Evolutionary conservation across 2,888 invertebrate genomes (phyloP), one percentile per base, ranked within the genome.

Genomic region (Palloptera scutellata): DNA sequence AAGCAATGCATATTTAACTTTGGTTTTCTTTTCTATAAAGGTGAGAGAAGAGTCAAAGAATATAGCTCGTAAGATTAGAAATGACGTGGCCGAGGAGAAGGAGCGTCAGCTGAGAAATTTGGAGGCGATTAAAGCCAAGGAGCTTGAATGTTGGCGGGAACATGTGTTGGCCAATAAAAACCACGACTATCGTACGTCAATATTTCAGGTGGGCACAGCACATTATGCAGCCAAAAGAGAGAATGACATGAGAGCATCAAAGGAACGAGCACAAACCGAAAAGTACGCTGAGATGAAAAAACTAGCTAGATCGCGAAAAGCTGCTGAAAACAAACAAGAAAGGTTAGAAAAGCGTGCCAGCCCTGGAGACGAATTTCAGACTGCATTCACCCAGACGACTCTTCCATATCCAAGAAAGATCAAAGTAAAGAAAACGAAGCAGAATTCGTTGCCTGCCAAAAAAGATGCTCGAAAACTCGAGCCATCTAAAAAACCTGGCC

Each of bases 41-140:
- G 89, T 89, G 45, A 86, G 90, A 30, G 87, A 89, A 72, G 88
- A 89, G 75, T 89, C 89, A 0, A 90, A 88, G 75, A 87, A 88
- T 72, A 84, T 90, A 72, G 89, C 91, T 1, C 86, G 86, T 53
- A 75, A 82, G 53, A 77, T 84, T 62, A 83, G 89, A 0, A 86
- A 88, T 66, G 86, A 87, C 73, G 87, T 88, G 0, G 86, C 86
- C 48, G 84, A 83, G 48, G 87, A 88, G 71, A 86, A 87, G 69
- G 81, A 83, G 57, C 86, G 86, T 40, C 87, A 88, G 74, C 73
- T 87, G 41, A 81, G 84, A 42, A 85, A 86, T 70, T 79, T 88
- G 41, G 86, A 88, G 72, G 83, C 86, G 66, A 84, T 86, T 51
- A 86, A 87, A 59, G 85, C 85, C 61, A 81, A 86, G 45, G 87